Base-by-base conservation (phyloP, 2,113 vertebrate species). In the Nansenia antarctica region DNA sequence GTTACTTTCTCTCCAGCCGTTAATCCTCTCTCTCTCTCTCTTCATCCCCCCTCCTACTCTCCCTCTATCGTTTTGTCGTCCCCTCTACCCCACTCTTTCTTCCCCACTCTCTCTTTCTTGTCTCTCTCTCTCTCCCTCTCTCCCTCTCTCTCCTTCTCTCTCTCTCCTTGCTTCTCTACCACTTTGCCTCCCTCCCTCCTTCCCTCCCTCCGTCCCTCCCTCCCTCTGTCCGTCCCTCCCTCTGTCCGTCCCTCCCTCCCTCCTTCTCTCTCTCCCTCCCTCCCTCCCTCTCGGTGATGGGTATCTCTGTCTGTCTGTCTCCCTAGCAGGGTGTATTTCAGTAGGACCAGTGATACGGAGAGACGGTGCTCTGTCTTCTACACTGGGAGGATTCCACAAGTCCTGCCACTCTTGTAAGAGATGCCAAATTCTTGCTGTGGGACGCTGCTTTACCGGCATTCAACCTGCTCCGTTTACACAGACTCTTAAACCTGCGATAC, bases 221-320 rank as follows among this genome's bases (percentile, higher is more conserved):
- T 35, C 31, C 30, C 8, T 26, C 5, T 65, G 18, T 53, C 37
- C 53, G 6, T 68, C 9, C 45, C 8, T 54, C 37, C 26, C 4
- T 53, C 3, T 45, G 45, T 29, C 12, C 42, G 12, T 22, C 47
- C 14, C 20, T 34, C 12, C 15, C 42, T 55, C 27, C 58, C 20
- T 37, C 55, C 32, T 47, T 37, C 55, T 67, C 47, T 37, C 47
- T 62, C 32, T 67, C 34, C 69, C 22, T 62, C 27, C 42, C 26
- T 11, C 66, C 59, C 32, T 60, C 69, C 45, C 53, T 39, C 3
- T 78, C 79, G 80, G 68, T 80, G 82, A 85, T 73, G 15, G n/a
- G 67, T 67, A 67, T 76, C 62, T 76, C n/a, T 66, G 67, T 34
- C 52, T 57, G 42, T 49, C 58, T 61, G 74, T 68, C 58, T 54